A percentile compares a stretch with the other conserved stretches of the same genome.
phyloP scores from a whole-genome alignment of 2,113 vertebrate species.

The Tursiops truncatus region DNA sequence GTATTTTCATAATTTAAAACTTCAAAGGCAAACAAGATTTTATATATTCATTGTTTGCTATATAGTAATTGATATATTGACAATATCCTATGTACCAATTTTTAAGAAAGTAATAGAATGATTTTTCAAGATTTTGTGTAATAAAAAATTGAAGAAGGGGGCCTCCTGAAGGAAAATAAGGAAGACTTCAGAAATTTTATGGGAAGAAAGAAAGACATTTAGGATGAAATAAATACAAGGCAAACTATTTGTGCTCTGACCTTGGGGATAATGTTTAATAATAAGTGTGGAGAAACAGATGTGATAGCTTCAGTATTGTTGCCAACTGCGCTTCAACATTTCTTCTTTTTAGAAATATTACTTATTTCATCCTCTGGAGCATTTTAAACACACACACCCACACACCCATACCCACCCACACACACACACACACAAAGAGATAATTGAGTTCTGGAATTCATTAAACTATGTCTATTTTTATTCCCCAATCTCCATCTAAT shows the following conservation, averaged over 20 bases:
- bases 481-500: not conserved
- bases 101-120: not conserved
- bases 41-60: not conserved
- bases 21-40: not conserved
- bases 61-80: not conserved
- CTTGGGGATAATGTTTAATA: not conserved
- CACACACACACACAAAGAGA: not conserved
- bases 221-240: not conserved
- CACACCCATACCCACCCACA: too few relatives aligned
- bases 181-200: not conserved
- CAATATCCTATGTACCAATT: not conserved
- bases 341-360: not conserved
- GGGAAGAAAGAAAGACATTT: not conserved
- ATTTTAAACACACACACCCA: not conserved
- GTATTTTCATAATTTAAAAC: not conserved
- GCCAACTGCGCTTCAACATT: not conserved
- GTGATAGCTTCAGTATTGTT: not conserved
- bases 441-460: not conserved
- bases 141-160: not conserved
- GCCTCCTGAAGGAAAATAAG: not conserved
- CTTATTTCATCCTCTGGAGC: not conserved
- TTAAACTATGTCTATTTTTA: not conserved
- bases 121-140: not conserved
- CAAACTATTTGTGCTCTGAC: not conserved
- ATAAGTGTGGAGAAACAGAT: not conserved